These are phyloP conservation scores for Himantopus leucocephalus DNA, from an alignment of 2,113 vertebrate species.

Conservation along the genomic window DNA sequence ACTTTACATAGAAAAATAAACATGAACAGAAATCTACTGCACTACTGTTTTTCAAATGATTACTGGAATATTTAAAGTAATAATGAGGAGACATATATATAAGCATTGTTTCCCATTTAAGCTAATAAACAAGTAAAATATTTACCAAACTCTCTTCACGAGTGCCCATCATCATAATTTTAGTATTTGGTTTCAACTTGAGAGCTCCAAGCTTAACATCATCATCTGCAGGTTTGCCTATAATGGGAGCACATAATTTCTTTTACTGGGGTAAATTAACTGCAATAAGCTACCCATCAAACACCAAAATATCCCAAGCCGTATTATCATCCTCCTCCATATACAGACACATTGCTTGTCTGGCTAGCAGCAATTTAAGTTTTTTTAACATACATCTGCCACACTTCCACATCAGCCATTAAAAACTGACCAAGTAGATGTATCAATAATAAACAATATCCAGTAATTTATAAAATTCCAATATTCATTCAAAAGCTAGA, in stretches of 20 bases:
- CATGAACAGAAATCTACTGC: neutral
- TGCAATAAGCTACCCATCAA: neutral
- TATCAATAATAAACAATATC: neutral
- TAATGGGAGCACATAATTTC: conserved; percentile 64
- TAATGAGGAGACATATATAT: neutral
- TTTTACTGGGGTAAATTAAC: conserved; percentile 23
- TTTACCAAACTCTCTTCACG: conserved; percentile 97
- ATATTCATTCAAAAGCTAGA: neutral
- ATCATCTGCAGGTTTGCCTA: conserved; percentile 96
- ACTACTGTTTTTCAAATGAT: neutral
- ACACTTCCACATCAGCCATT: neutral
- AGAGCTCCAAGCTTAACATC: conserved; percentile 93
- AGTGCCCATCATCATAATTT: conserved; percentile 99
- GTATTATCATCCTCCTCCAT: neutral
- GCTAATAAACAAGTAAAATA: conserved; percentile 54
- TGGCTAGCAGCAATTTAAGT: neutral
- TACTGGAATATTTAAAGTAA: neutral
- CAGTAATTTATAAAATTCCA: neutral
- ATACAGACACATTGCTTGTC: neutral
- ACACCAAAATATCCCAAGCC: neutral
- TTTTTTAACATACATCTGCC: neutral
- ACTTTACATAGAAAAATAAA: neutral
- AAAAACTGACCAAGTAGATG: neutral
- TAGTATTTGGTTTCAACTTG: conserved; percentile 98
- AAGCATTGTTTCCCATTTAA: neutral